Base-by-base conservation (phyloP, 2,797 vertebrate genomes). In the Setipinna tenuifilis region DNA sequence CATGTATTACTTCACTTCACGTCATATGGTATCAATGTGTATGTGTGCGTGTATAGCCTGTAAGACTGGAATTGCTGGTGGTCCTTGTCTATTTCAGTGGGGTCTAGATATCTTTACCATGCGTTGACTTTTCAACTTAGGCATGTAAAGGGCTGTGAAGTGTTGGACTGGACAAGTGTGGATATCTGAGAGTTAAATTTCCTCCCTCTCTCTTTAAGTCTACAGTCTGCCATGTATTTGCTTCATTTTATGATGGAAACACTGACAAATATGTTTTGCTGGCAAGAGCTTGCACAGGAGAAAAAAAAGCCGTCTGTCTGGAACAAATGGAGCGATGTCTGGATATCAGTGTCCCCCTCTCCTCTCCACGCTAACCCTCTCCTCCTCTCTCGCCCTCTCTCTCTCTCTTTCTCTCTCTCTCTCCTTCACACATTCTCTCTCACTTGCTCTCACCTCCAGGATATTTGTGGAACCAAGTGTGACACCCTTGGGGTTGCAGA, bases 401-500 rank as follows among this genome's bases (percentile, higher is more conserved):
- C 31, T 19, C 44, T 87, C 58, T 83, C 59, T 82, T n/a, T 81
- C 57, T 61, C 71, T 88, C 21, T n/a, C 81, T 28, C 84, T 81
- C 50, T 35, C 3, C 71, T 21, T 78, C 71, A 21, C 35, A 78
- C 71, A 78, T 78, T 78, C 71, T 78, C 71, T 78, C 71, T 44
- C 35, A 19, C 71, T 78, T 44, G 71, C 71, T 78, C 85, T 84
- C 84, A 83, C 71, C 84, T 90, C 61, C 91, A 99, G 98, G 96
- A 98, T 87, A 98, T 99, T 92, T 99, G 98, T 0, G 97, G 97
- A 12, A 96, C 97, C 75, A 95, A 97, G 35, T 99, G 98, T 0
- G 96, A 98, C 91, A 99, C 98, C 0, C 90, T 99, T 85, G 98
- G 98, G 0, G 96, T 99, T 89, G 97, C 98, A 0, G 98, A 99